Conservation (phyloP, 2,113 vertebrate genomes). For the Capra hircus region DNA sequence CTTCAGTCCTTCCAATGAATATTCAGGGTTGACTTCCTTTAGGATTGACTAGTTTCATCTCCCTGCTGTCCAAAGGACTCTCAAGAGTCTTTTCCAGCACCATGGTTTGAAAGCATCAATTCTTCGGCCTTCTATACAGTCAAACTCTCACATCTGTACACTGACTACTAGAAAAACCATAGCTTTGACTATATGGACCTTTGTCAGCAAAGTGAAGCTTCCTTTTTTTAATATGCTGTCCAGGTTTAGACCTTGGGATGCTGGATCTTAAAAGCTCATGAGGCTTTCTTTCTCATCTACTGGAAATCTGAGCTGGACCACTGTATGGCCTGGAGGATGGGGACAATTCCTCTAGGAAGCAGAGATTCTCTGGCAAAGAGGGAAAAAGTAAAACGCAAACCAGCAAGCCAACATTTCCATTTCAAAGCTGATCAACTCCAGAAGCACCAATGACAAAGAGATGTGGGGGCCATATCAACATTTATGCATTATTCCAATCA, state of each 20-base stretch:
- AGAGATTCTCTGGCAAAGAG: neutral
- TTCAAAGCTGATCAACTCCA: neutral
- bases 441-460: neutral
- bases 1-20: neutral
- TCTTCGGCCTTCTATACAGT: neutral
- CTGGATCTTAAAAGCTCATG: neutral
- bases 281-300: neutral
- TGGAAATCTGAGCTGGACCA: neutral
- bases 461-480: neutral
- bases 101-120: neutral
- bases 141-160: neutral
- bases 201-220: neutral
- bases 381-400: neutral
- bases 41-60: neutral
- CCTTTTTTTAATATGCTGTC: neutral
- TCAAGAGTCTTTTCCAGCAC: neutral
- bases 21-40: neutral
- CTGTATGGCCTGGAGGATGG: fast-evolving
- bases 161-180: neutral
- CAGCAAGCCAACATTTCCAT: neutral
- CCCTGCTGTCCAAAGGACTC: neutral
- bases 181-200: neutral
- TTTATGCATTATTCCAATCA: neutral
- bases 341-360: neutral
- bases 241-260: neutral